phyloP scores from a whole-genome alignment of 2,797 vertebrate genomes.

The Microcaecilia unicolor region DNA sequence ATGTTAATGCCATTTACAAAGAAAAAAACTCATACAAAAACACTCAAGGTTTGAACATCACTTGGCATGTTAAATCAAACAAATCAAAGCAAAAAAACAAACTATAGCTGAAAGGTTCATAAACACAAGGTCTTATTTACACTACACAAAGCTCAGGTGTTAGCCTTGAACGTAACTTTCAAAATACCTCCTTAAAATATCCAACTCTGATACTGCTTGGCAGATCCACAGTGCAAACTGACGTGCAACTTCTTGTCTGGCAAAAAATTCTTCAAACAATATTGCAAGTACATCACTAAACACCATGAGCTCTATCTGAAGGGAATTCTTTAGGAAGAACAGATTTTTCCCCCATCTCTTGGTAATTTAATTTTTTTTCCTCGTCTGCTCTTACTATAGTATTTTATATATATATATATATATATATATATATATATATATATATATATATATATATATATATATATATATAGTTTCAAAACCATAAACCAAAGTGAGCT shows the following conservation, averaged over 20 bases:
- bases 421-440: conserved; percentile 49
- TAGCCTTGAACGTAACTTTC: conserved; percentile 65
- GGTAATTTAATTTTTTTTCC: conserved; percentile 70
- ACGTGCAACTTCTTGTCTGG: conserved; percentile 53
- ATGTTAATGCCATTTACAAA: conserved; percentile 69
- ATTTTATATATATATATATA: conserved; percentile 58
- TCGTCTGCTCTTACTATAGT: conserved; percentile 60
- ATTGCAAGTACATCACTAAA: conserved; percentile 89
- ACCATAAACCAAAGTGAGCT: conserved; percentile 75
- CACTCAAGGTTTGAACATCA: conserved; percentile 72
- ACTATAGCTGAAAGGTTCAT: conserved; percentile 53
- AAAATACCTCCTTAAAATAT: conserved; percentile 52
- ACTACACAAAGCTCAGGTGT: conserved; percentile 93
- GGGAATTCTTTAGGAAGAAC: conserved; percentile 92
- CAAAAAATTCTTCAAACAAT: conserved; percentile 83
- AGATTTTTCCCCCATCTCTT: conserved; percentile 75
- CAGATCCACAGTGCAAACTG: conserved; percentile 63
- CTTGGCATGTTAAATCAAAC: conserved; percentile 73
- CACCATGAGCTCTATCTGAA: conserved; percentile 87
- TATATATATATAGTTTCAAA: conserved; percentile 69
- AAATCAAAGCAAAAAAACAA: conserved; percentile 46
- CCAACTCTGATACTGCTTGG: conserved; percentile 55
- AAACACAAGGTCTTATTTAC: conserved; percentile 86
- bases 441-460: conserved; percentile 49
- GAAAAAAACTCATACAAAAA: conserved; percentile 64